Conservation (phyloP, 2,113 vertebrate species). For the Glaucidium brasilianum region DNA sequence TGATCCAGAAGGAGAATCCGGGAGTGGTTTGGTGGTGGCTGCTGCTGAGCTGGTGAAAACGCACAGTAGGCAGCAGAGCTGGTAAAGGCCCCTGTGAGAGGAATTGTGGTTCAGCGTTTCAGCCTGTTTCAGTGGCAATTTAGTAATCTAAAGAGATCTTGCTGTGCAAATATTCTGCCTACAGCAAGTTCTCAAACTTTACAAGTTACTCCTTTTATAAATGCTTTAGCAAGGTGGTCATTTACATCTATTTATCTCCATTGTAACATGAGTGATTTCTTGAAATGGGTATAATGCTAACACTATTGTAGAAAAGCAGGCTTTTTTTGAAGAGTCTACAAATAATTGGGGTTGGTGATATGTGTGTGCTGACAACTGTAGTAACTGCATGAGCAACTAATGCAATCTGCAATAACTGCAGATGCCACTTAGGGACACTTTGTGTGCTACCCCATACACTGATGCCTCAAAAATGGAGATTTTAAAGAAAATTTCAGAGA, state of each 20-base stretch:
- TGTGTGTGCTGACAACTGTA: not conserved
- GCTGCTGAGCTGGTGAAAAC: constrained; percentile 8
- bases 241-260: not conserved
- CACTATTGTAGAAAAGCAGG: not conserved
- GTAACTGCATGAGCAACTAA: not conserved
- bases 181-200: not conserved
- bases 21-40: not conserved
- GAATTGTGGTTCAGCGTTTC: not conserved
- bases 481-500: not conserved
- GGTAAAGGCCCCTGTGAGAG: not conserved
- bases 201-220: not conserved
- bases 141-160: not conserved
- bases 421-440: not conserved
- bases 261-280: not conserved
- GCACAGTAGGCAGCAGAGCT: not conserved
- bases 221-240: not conserved
- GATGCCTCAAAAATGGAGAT: not conserved
- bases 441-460: not conserved
- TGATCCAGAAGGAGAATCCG: not conserved
- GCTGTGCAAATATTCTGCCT: not conserved
- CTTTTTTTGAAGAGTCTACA: not conserved
- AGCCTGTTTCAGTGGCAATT: not conserved
- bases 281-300: not conserved
- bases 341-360: not conserved
- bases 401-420: not conserved